phyloP scores from a whole-genome alignment of 1,140 invertebrate species.

The Dinothrombium tinctorium region DNA sequence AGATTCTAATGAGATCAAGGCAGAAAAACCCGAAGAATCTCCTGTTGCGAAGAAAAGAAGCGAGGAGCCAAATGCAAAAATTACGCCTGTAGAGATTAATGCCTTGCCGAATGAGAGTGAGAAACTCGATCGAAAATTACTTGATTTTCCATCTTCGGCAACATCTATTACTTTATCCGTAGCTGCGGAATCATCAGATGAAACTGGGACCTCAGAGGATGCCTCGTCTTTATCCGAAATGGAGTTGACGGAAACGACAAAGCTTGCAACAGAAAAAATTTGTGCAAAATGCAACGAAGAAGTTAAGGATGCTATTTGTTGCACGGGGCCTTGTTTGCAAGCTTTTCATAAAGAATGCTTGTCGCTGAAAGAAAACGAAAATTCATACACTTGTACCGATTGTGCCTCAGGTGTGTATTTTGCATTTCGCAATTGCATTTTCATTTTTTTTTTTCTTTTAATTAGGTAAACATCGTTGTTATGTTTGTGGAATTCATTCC shows the following conservation, averaged over 20 bases:
- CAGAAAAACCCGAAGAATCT: not conserved
- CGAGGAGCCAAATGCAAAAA: not conserved
- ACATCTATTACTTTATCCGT: no score
- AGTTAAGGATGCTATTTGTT: slow-evolving; percentile 9
- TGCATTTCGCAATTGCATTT: not conserved
- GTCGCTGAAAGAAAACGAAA: slow-evolving; percentile 15
- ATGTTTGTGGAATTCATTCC: slow-evolving; percentile 30
- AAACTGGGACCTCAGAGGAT: slow-evolving; percentile 3
- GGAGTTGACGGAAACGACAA: slow-evolving; percentile 4
- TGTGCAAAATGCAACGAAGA: not conserved
- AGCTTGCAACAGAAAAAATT: not conserved
- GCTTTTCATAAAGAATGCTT: slow-evolving; percentile 24
- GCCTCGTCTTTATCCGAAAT: slow-evolving; percentile 2
- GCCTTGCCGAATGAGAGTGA: not conserved
- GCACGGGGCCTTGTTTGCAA: slow-evolving; percentile 23
- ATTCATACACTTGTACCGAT: slow-evolving; percentile 26
- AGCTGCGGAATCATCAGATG: not conserved
- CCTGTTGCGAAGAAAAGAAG: not conserved
- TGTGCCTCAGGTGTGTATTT: slow-evolving; percentile 32
- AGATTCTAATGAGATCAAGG: not conserved
- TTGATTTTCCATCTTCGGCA: no score
- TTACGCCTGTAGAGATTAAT: not conserved
- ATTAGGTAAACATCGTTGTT: slow-evolving; percentile 53
- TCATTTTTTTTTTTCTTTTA: not conserved
- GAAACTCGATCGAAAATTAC: no score